Conservation (phyloP, 2,113 vertebrate genomes). For the cat (Felis catus) region DNA sequence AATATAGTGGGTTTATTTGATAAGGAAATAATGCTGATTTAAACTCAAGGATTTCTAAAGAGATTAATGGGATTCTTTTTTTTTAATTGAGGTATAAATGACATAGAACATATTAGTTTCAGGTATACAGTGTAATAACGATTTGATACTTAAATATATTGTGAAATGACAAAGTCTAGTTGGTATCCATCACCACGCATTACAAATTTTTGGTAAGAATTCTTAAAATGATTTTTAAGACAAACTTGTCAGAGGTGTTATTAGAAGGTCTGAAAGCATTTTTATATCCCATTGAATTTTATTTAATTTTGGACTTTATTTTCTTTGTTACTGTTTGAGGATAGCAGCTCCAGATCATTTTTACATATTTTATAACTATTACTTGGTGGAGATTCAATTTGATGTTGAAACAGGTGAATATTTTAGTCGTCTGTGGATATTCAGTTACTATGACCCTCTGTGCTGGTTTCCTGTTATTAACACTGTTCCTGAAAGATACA, state of each 20-base stretch:
- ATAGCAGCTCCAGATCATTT: not conserved
- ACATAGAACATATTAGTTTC: not conserved
- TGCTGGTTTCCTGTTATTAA: not conserved
- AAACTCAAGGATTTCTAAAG: not conserved
- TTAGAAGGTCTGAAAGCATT: not conserved
- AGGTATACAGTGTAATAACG: not conserved
- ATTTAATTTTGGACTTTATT: not conserved
- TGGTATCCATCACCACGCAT: not conserved
- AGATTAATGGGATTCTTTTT: not conserved
- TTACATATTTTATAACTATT: not conserved
- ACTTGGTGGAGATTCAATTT: not conserved
- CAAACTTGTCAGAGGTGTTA: not conserved
- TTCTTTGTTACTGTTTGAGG: not conserved
- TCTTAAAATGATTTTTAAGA: not conserved
- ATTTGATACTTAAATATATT: not conserved
- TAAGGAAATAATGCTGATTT: not conserved
- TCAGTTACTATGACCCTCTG: not conserved
- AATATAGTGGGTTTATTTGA: not conserved
- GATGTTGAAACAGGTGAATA: not conserved
- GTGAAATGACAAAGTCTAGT: not conserved
- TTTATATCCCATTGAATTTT: not conserved
- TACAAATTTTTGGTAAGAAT: not conserved
- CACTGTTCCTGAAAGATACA: not conserved
- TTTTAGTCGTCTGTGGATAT: not conserved
- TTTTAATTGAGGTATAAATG: not conserved